These are phyloP conservation scores for Drosophila tsacasi DNA, from an alignment of 1,140 invertebrate genomes.

Conservation along the genomic window DNA sequence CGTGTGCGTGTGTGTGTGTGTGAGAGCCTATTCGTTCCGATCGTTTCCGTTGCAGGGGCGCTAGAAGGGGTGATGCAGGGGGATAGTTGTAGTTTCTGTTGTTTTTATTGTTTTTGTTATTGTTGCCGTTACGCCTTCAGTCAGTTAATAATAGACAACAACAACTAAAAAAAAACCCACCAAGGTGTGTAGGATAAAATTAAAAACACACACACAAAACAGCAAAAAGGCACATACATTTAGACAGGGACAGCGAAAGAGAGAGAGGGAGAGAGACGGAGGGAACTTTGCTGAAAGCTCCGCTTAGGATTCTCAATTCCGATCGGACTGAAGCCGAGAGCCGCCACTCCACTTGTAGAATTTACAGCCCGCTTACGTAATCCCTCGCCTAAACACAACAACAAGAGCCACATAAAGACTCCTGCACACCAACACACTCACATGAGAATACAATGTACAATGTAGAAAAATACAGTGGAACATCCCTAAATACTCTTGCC, in stretches of 20 bases:
- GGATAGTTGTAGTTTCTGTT: constrained; percentile 25
- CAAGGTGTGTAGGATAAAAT: constrained; percentile 68
- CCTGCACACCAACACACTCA: constrained; percentile 48
- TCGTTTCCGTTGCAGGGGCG: constrained; percentile 73
- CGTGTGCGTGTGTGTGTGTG: constrained; percentile 36
- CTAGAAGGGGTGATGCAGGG: constrained; percentile 17
- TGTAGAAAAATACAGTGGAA: constrained; percentile 5
- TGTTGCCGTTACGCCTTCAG: constrained; percentile 66
- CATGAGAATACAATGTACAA: not conserved
- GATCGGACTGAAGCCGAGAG: constrained; percentile 49
- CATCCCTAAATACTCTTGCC: not conserved
- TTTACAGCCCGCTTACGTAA: constrained; percentile 79
- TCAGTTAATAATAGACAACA: constrained; percentile 65
- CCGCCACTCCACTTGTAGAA: constrained; percentile 67
- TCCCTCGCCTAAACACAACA: constrained; percentile 39
- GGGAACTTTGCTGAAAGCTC: constrained; percentile 49
- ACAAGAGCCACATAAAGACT: constrained; percentile 55
- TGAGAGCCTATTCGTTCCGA: constrained; percentile 74
- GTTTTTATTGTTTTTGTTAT: constrained; percentile 42
- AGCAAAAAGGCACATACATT: constrained; percentile 32
- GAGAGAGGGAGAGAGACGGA: constrained; percentile 26
- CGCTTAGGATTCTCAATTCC: constrained; percentile 67
- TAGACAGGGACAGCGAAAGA: constrained; percentile 8
- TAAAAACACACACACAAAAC: constrained; percentile 28
- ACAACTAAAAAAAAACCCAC: constrained; percentile 37